Base-by-base conservation (phyloP, 2,888 invertebrate species). In the Encarsia formosa region DNA sequence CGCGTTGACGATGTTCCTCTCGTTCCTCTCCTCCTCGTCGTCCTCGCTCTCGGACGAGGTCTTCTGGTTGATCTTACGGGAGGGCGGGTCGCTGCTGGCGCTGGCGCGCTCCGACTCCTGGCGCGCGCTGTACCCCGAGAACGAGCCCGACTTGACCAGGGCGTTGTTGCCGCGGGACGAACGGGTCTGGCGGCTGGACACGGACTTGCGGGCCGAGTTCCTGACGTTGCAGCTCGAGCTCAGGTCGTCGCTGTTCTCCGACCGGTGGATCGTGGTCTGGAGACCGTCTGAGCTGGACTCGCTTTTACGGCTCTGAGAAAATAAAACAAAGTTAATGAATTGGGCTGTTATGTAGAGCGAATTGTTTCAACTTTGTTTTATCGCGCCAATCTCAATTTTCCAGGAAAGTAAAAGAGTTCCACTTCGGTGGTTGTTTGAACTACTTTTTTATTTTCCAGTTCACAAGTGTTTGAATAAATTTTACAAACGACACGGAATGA, bases 81-180 rank as follows among this genome's bases (percentile, higher is more conserved):
- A n/a, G n/a, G n/a, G 80, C 4, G 54, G 32, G 22, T 54, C 54
- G 37, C 47, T 34, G 22, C 24, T 44, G n/a, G 38, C 22, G 16
- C 15, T 47, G 1, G 83, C 80, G 0, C 85, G 83, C 63, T 85
- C 16, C 13, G 4, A 2, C 15, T 8, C 16, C 16, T 44, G 37
- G 15, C 38, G 44, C 55, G 75, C 61, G 77, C 81, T 60, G 79
- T 79, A 78, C 15, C 86, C 85, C 47, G 86, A 85, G 75, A 87
- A 86, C 6, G 87, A 86, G 35, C 85, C 83, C 0, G 87, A 87
- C 75, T 89, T 88, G 16, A 87, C 82, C 43, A 87, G 70, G 18
- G 16, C 11, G 24, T 3, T 20, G 38, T 8, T 22, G 13, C 20
- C 20, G n/a, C 38, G 38, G 20, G 20, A 20, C 22, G 19, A 9